Evolutionary conservation across 35 echinoderm and acorn worm genomes (phyloP).

Genomic region (Diadema setosum): DNA sequence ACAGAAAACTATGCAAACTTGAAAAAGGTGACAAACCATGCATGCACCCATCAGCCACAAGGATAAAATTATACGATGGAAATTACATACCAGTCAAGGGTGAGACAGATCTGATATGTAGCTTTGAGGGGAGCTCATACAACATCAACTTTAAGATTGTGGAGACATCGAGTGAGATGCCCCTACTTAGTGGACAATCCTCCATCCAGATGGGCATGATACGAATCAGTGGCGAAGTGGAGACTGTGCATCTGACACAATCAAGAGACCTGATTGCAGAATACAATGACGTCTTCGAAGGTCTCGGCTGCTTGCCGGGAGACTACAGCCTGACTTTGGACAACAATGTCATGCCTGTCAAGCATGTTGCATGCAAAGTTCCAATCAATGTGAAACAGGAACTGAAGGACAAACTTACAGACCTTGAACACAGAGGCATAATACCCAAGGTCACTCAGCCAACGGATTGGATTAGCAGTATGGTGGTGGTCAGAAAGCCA

Average conservation of each 20-base stretch:
- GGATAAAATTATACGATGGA: neutral
- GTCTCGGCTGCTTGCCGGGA: slow-evolving; percentile 49
- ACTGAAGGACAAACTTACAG: slow-evolving; percentile 22
- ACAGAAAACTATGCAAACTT: neutral
- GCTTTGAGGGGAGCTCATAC: neutral
- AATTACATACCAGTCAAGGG: neutral
- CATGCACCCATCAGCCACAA: neutral
- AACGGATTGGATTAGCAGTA: slow-evolving; percentile 48
- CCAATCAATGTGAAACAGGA: slow-evolving; percentile 1
- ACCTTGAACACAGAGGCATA: neutral
- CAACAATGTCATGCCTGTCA: slow-evolving; percentile 10
- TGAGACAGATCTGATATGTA: neutral
- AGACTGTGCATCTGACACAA: neutral
- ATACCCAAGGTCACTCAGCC: slow-evolving; percentile 35
- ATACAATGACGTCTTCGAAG: slow-evolving; percentile 52
- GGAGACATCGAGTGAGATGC: neutral
- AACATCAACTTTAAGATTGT: slow-evolving; percentile 1
- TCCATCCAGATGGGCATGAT: slow-evolving; percentile 3
- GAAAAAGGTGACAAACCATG: neutral
- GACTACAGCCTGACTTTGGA: slow-evolving; percentile 38
- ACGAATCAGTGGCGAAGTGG: neutral
- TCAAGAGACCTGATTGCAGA: slow-evolving; percentile 11
- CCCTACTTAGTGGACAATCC: neutral
- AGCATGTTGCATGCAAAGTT: slow-evolving; percentile 14
- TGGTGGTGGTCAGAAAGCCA: slow-evolving; percentile 20